A percentile compares a stretch with the other conserved stretches of the same genome.
These are phyloP conservation scores for Anguilla marmorata DNA, from an alignment of 2,797 vertebrate genomes.

Conservation along the genomic window DNA sequence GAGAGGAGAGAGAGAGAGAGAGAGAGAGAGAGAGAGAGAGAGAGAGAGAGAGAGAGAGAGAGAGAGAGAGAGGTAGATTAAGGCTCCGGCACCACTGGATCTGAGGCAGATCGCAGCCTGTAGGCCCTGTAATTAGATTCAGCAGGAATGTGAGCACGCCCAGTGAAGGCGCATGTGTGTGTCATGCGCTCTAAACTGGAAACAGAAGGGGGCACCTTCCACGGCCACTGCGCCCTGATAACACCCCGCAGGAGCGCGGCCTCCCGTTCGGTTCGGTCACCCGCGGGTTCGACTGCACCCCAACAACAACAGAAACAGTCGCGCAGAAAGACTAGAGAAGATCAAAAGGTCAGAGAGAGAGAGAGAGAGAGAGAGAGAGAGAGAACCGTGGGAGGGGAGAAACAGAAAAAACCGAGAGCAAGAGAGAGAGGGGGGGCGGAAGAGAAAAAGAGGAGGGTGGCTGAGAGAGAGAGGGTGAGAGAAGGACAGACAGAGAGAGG, in stretches of 20 bases:
- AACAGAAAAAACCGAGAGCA: neutral
- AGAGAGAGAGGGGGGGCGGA: neutral
- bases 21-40: neutral
- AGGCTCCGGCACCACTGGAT: conserved; percentile 32
- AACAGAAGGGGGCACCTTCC: neutral
- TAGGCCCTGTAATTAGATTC: conserved; percentile 57
- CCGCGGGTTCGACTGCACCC: neutral
- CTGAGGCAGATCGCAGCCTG: conserved; percentile 55
- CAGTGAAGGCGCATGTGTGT: conserved; percentile 50
- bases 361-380: neutral
- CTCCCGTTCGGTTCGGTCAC: neutral
- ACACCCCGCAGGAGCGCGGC: neutral
- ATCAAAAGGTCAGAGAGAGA: neutral
- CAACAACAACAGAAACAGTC: neutral
- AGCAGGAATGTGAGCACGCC: conserved; percentile 48
- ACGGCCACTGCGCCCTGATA: neutral
- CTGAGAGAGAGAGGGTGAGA: neutral
- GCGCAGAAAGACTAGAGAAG: neutral
- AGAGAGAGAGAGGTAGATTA: neutral
- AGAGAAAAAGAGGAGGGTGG: neutral
- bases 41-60: neutral
- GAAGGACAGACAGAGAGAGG: neutral
- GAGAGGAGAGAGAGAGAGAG: too few relatives aligned
- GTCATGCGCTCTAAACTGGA: conserved; percentile 53
- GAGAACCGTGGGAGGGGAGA: neutral